Conservation (phyloP, 1,140 invertebrate genomes). For the Camponotus pennsylvanicus region DNA sequence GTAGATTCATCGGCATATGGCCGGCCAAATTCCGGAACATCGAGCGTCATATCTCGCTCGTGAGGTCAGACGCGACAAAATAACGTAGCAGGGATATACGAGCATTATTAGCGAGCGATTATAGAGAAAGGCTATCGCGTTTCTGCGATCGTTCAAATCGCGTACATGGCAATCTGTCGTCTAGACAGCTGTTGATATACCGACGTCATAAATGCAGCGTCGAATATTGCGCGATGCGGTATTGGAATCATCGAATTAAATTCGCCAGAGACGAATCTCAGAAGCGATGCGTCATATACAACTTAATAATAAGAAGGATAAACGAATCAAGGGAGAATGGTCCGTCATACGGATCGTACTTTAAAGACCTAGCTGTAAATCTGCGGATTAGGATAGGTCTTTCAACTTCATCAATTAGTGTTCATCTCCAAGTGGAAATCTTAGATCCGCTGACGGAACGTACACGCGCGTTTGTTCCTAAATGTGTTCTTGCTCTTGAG, state of each 20-base stretch:
- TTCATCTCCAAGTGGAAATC: constrained; percentile 67
- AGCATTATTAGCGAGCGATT: constrained; percentile 24
- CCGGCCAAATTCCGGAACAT: constrained; percentile 73
- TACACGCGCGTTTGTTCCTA: constrained; percentile 28
- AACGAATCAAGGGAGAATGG: constrained; percentile 74
- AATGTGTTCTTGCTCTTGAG: constrained; percentile 34
- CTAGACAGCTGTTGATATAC: neutral
- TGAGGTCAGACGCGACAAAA: neutral
- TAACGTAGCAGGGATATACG: neutral
- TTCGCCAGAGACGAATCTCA: neutral
- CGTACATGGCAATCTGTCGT: neutral
- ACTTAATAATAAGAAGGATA: constrained; percentile 74
- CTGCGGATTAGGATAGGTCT: constrained; percentile 46
- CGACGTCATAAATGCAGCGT: neutral
- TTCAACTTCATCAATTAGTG: constrained; percentile 78
- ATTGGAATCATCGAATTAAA: neutral
- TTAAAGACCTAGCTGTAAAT: constrained; percentile 51
- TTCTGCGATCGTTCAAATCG: neutral
- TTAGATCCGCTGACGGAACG: constrained; percentile 60
- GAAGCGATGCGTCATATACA: no score
- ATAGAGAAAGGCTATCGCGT: constrained; percentile 18
- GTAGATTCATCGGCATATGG: constrained; percentile 81
- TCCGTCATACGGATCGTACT: constrained; percentile 52
- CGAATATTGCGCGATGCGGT: neutral
- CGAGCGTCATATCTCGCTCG: constrained; percentile 41